Evolutionary conservation across 2,113 vertebrate genomes (phyloP), one percentile per base, ranked within the genome.

Genomic region (Lophotis ruficrista): DNA sequence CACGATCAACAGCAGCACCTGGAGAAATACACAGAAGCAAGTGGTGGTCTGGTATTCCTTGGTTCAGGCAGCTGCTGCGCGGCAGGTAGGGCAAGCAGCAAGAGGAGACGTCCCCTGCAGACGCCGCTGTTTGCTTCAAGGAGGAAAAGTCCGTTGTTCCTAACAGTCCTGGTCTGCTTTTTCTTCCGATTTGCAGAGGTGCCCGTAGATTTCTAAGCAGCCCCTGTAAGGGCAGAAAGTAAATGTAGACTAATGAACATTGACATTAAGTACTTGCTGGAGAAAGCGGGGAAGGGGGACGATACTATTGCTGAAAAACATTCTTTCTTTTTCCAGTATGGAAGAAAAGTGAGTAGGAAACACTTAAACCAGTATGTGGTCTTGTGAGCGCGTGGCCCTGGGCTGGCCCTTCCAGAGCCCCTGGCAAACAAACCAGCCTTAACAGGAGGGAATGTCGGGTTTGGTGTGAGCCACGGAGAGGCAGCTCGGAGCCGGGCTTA

Each of bases 141-240:
- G 51, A 58, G 76, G 79, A 19, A 54, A 72, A 60, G 43, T 87
- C 91, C 43, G 1, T 43, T 7, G 4, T 62, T 88, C 47, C 35
- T 96, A 97, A 45, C 64, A 95, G 47, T 83, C 86, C 83, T 97
- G 77, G 2, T 93, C 95, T 60, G 96, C 83, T 88, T 97, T 97
- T 37, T 96, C 96, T 96, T 98, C 97, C 0, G 97, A 45, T 62
- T 98, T 97, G 96, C 97, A 98, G 33, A 98, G 96, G 92, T 95
- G 87, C 3, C 98, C 94, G 7, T 98, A 98, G 53, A 95, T 97
- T 97, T 98, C 98, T 87, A 98, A 97, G 96, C 98, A 98, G 96
- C 96, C 84, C 97, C 98, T 98, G 97, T 71, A 65, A 76, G 50
- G 71, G 80, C 61, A 92, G 82, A 95, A 85, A 93, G 24, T 66